These are phyloP conservation scores for Sula dactylatra DNA, from an alignment of 2,113 vertebrate species.

Conservation along the genomic window DNA sequence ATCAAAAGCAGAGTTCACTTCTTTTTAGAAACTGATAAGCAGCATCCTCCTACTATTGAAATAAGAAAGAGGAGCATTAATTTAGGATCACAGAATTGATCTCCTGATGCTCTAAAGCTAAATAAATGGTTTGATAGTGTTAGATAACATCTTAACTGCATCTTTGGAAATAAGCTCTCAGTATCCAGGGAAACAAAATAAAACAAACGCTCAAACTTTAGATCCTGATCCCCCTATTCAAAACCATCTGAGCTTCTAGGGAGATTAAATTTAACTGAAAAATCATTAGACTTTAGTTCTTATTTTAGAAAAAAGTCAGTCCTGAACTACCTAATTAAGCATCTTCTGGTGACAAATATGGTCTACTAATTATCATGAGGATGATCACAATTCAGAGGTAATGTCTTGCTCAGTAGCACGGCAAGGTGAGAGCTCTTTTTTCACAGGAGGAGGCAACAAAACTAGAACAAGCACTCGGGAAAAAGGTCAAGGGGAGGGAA, in stretches of 20 bases:
- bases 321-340: not conserved
- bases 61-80: not conserved
- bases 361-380: not conserved
- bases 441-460: not conserved
- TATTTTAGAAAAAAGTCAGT: not conserved
- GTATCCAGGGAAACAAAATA: not conserved
- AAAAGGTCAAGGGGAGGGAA: not conserved
- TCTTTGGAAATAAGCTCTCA: not conserved
- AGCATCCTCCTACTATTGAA: not conserved
- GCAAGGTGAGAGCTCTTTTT: not conserved
- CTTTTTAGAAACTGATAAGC: not conserved
- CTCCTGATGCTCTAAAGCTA: not conserved
- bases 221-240: not conserved
- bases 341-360: not conserved
- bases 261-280: not conserved
- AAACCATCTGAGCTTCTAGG: not conserved
- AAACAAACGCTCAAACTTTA: not conserved
- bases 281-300: not conserved
- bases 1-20: not conserved
- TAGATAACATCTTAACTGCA: not conserved
- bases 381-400: not conserved
- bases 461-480: not conserved
- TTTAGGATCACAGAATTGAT: not conserved
- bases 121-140: not conserved
- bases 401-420: not conserved